A percentile compares a stretch with the other conserved stretches of the same genome.
These are phyloP conservation scores for Cheilosia variabilis DNA, from an alignment of 2,888 invertebrate genomes.

Conservation along the genomic window DNA sequence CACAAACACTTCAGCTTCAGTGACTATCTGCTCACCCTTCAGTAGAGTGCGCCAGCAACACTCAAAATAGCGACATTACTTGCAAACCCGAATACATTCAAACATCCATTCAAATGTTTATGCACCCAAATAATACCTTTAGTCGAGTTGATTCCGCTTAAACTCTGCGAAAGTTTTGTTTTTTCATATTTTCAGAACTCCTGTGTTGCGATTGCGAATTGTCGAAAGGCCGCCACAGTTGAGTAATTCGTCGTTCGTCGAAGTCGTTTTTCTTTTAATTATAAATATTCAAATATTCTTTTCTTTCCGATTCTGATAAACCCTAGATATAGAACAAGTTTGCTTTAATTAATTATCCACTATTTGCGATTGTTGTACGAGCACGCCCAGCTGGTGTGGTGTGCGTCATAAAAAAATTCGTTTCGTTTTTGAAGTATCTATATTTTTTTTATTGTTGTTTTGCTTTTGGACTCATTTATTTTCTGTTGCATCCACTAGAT, in stretches of 20 bases:
- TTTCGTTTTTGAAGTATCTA: slow-evolving; percentile 30
- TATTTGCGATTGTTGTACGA: slow-evolving; percentile 39
- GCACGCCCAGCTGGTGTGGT: slow-evolving; percentile 31
- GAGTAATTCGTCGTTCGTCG: slow-evolving; percentile 71
- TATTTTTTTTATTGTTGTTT: slow-evolving; percentile 34
- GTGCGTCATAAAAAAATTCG: slow-evolving; percentile 47
- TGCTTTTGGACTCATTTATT: slow-evolving; percentile 24
- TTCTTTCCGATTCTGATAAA: slow-evolving; percentile 33
- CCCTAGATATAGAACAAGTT: slow-evolving; percentile 28
- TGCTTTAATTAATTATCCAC: slow-evolving; percentile 48
- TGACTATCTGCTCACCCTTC: slow-evolving; percentile 26
- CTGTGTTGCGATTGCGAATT: slow-evolving; percentile 54
- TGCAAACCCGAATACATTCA: slow-evolving; percentile 6
- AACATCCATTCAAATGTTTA: slow-evolving; percentile 4
- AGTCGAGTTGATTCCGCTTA: slow-evolving; percentile 65
- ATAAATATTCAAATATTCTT: slow-evolving; percentile 16
- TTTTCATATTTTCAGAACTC: slow-evolving; percentile 65
- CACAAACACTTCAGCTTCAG: slow-evolving; percentile 13
- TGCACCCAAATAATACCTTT: slow-evolving; percentile 43
- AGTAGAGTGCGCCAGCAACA: background rate
- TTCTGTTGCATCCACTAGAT: slow-evolving; percentile 46
- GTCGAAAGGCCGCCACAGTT: slow-evolving; percentile 55
- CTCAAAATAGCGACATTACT: slow-evolving; percentile 40
- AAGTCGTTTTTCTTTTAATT: slow-evolving; percentile 54
- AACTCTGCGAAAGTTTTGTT: slow-evolving; percentile 43